Conservation (phyloP, 1,140 invertebrate genomes). For the Cotesia typhae region DNA sequence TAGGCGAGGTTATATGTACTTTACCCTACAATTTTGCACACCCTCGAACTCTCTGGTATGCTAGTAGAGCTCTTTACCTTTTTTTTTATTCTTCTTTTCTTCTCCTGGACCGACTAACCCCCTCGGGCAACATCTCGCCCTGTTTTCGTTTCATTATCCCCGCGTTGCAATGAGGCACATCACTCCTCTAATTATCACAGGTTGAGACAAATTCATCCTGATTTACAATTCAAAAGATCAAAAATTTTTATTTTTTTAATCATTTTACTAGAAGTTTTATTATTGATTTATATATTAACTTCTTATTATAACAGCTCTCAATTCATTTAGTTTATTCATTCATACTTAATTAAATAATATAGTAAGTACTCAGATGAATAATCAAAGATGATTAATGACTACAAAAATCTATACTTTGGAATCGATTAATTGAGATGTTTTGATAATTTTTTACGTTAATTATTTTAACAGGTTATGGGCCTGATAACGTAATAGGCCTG, state of each 20-base stretch:
- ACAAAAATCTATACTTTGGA: too few relatives aligned
- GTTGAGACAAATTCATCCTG: slow-evolving; percentile 36
- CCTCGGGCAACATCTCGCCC: slow-evolving; percentile 34
- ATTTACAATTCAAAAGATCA: slow-evolving; percentile 20
- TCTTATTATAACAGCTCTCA: too few relatives aligned
- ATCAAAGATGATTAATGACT: too few relatives aligned
- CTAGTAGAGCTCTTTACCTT: not conserved
- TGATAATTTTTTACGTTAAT: too few relatives aligned
- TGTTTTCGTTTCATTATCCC: slow-evolving; percentile 63
- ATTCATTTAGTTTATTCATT: too few relatives aligned
- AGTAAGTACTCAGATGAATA: too few relatives aligned
- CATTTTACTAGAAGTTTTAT: not conserved
- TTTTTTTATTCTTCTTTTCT: not conserved
- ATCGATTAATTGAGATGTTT: too few relatives aligned
- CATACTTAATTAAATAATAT: too few relatives aligned
- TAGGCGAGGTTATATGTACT: slow-evolving; percentile 34
- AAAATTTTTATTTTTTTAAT: not conserved
- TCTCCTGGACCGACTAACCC: slow-evolving; percentile 18
- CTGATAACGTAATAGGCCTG: too few relatives aligned
- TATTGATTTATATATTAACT: too few relatives aligned
- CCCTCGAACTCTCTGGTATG: not conserved
- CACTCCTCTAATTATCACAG: slow-evolving; percentile 53
- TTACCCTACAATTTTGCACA: not conserved
- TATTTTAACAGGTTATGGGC: too few relatives aligned
- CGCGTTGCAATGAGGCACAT: slow-evolving; percentile 47